Conservation (phyloP, 2,113 vertebrate species). For the Synchiropus splendidus region DNA sequence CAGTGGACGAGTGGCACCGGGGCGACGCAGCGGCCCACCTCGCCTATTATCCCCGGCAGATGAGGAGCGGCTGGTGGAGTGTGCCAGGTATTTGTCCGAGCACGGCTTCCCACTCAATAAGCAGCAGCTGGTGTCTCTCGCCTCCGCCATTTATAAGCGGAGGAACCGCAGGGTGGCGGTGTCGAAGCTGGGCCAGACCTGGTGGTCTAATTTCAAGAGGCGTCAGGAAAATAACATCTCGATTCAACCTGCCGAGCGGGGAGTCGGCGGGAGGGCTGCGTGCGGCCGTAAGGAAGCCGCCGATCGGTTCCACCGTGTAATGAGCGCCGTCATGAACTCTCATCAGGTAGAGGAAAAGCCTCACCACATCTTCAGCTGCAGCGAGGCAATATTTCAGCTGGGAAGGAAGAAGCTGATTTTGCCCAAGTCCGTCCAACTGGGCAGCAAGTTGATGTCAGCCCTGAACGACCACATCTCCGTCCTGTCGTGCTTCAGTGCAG, state of each 20-base stretch:
- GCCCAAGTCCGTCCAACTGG: conserved; percentile 38
- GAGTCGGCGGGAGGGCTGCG: conserved; percentile 39
- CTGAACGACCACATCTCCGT: conserved; percentile 48
- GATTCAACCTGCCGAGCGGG: conserved; percentile 47
- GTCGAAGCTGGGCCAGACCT: conserved; percentile 58
- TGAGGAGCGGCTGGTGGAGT: conserved; percentile 53
- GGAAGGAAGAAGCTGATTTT: conserved; percentile 38
- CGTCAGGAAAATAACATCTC: conserved; percentile 56
- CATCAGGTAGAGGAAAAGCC: conserved; percentile 40
- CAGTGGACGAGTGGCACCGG: conserved; percentile 52
- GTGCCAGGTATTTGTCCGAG: conserved; percentile 51
- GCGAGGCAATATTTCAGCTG: conserved; percentile 47
- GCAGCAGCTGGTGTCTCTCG: conserved; percentile 58
- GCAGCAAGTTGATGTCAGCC: conserved; percentile 31
- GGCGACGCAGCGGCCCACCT: conserved; percentile 54
- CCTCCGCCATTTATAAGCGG: conserved; percentile 57
- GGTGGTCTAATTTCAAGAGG: conserved; percentile 60
- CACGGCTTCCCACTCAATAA: conserved; percentile 59
- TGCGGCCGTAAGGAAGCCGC: conserved; percentile 51
- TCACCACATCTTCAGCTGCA: conserved; percentile 50
- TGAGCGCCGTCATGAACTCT: conserved; percentile 32
- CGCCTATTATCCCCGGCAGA: conserved; percentile 53
- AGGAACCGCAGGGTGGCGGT: conserved; percentile 54
- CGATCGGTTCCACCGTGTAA: conserved; percentile 48
- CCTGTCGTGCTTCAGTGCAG: conserved; percentile 49